These are phyloP conservation scores for Apocrypta bakeri DNA, from an alignment of 1,140 invertebrate species.

Conservation along the genomic window DNA sequence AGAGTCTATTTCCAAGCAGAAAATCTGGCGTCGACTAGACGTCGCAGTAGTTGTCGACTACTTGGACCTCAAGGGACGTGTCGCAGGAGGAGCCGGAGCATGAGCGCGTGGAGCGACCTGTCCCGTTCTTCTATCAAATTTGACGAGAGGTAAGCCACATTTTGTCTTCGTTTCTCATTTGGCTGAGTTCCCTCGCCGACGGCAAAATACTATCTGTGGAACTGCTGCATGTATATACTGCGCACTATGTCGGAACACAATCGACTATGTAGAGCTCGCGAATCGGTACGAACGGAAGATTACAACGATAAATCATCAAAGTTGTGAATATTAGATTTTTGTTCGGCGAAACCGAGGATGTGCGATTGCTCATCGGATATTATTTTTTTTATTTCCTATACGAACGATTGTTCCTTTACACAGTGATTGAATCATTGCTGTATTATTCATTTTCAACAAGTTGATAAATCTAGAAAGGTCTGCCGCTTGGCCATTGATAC, in stretches of 20 bases:
- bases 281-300: not conserved
- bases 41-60: constrained; percentile 75
- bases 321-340: not conserved
- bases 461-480: not conserved
- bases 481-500: not conserved
- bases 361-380: not conserved
- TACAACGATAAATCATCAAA: not conserved
- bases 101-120: constrained; percentile 90
- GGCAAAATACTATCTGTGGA: not conserved
- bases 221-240: not conserved
- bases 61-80: constrained; percentile 68
- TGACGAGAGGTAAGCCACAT: constrained; percentile 82
- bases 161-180: too few species aligned
- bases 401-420: not conserved
- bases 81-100: constrained; percentile 80
- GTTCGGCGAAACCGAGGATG: not conserved
- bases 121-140: constrained; percentile 86
- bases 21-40: constrained; percentile 75
- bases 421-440: not conserved
- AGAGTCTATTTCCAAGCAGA: constrained; percentile 85
- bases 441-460: not conserved
- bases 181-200: not conserved
- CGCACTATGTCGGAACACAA: too few species aligned
- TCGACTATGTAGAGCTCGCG: too few species aligned
- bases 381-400: not conserved